These are phyloP conservation scores for Phylloscopus trochilus DNA, from an alignment of 2,113 vertebrate species.

Conservation along the genomic window DNA sequence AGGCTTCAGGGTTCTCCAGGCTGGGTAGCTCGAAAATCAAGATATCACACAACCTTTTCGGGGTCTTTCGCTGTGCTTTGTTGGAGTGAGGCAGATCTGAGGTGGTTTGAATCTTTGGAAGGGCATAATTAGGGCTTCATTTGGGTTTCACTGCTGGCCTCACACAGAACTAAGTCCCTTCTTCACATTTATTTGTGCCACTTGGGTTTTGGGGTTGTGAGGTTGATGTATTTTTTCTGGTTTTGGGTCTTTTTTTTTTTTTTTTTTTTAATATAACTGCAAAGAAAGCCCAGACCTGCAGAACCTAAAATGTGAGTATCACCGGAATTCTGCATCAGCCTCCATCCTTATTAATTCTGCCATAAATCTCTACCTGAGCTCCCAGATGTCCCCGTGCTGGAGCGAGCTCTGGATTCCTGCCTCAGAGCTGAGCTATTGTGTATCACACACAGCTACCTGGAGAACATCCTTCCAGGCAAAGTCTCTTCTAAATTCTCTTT, in stretches of 20 bases:
- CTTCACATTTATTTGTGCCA: background rate
- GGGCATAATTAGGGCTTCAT: background rate
- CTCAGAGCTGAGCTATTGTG: background rate
- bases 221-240: background rate
- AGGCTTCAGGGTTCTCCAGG: slow-evolving; percentile 20
- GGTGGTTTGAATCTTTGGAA: background rate
- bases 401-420: background rate
- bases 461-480: background rate
- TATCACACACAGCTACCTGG: background rate
- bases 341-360: background rate
- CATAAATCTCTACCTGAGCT: background rate
- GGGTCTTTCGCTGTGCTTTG: background rate
- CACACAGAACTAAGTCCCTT: background rate
- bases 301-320: background rate
- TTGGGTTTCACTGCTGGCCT: background rate
- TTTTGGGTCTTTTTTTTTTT: background rate
- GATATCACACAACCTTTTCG: background rate
- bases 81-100: background rate
- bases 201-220: background rate
- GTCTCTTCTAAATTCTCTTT: background rate
- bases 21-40: slow-evolving; percentile 14
- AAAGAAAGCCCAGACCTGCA: background rate
- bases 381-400: background rate
- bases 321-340: background rate
- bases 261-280: background rate